These are phyloP conservation scores for Heliothis virescens DNA, from an alignment of 1,140 invertebrate species.

Conservation along the genomic window DNA sequence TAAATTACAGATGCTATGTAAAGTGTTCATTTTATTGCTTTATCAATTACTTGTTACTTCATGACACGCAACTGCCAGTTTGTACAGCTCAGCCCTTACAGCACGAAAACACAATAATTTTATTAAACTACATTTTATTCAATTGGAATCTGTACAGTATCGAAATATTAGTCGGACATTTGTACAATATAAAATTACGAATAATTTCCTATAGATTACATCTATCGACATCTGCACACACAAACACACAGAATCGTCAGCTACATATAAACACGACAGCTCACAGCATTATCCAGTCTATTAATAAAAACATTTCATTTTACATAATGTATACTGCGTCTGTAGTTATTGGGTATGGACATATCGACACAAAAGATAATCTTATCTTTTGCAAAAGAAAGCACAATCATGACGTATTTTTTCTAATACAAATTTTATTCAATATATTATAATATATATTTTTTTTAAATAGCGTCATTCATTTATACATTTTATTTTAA, in stretches of 20 bases:
- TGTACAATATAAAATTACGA: slow-evolving; percentile 39
- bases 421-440: slow-evolving; percentile 8
- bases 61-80: neutral
- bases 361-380: slow-evolving; percentile 22
- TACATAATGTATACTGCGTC: slow-evolving; percentile 33
- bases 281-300: slow-evolving; percentile 53
- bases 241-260: slow-evolving; percentile 23
- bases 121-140: slow-evolving; percentile 17
- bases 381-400: slow-evolving; percentile 12
- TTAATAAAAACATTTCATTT: slow-evolving; percentile 45
- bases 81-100: neutral
- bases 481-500: slow-evolving; percentile 27
- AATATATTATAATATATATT: slow-evolving; percentile 18
- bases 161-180: slow-evolving; percentile 18
- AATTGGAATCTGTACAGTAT: slow-evolving; percentile 29
- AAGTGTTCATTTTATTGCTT: slow-evolving; percentile 14
- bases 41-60: neutral
- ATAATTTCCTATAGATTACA: slow-evolving; percentile 15
- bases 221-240: slow-evolving; percentile 8
- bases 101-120: slow-evolving; percentile 17
- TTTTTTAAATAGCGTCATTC: slow-evolving; percentile 34
- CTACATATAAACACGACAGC: slow-evolving; percentile 43
- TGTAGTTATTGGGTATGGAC: slow-evolving; percentile 26
- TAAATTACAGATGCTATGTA: neutral
- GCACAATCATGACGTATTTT: slow-evolving; percentile 23